Evolutionary conservation across 2,888 invertebrate genomes (phyloP), one percentile per base, ranked within the genome.

Genomic region (Tanytarsus gracilentus): DNA sequence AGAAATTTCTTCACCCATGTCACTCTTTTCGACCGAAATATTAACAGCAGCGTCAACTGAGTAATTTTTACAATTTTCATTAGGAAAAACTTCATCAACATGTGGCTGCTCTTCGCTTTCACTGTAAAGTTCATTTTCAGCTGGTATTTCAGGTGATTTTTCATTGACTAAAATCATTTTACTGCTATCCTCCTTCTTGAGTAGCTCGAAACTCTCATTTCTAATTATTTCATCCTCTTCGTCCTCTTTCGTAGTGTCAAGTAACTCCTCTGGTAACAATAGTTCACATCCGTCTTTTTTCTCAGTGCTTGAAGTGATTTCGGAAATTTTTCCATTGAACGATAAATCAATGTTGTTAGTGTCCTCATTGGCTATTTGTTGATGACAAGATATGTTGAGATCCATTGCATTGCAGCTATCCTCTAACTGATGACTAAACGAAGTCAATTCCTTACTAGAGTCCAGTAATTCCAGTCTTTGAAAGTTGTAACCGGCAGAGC

Each of bases 141-240:
- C 85, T 68, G n/a, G n/a, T n/a, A 86, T 74, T 67, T 85, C 84
- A 0, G 85, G 85, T 58, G 82, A 82, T 27, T 67, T 69, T 67
- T 72, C 73, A 62, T 71, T 72, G 18, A 48, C 9, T 26, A 7
- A 33, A 21, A 48, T 23, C 53, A 49, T 53, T 18, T 26, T 26
- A 21, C 29, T 44, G 5, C n/a, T 48, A 14, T 60, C 33, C 29
- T 30, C 53, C 40, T 21, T 27, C 23, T 25, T 50, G 18, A 53
- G 21, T n/a, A 53, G 8, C 23, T 53, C 53, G 23, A 53, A 53
- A 23, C 53, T 53, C 36, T 53, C 53, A 36, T 53, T 36, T 36
- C 25, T 21, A 6, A 36, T 18, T 30, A 9, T 9, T 33, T 30
- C 33, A 16, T 29, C 23, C 18, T 21, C 21, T 48, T 48, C 23